Evolutionary conservation across 30 jellyfish, hydroid and myxozoan genomes (phyloP), one percentile per base, ranked within the genome.

Genomic region (Sanderia malayensis): DNA sequence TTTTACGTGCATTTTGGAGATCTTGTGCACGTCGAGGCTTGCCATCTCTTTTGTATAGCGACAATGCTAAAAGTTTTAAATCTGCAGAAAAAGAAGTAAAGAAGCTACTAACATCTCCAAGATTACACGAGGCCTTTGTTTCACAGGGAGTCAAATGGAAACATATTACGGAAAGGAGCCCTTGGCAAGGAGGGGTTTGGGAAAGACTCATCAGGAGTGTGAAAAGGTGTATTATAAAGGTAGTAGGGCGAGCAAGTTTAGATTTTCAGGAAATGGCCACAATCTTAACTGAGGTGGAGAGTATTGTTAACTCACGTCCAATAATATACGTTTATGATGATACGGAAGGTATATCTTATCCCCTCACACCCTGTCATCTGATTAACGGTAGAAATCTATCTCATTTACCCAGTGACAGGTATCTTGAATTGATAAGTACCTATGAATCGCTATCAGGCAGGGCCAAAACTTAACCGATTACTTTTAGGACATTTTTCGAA

Each of bases 1-100:
- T 79, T 79, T 1, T 79, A n/a, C 58, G 83, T 30, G 91, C 91
- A 27, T 79, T 79, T 79, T 75, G 93, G 18, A 21, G 93, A 19
- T 80, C 69, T 60, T 53, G 62, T 53, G 79, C 79, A 24, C 55
- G 85, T 29, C 20, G 93, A n/a, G 93, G 93, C 19, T 58, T 80
- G 31, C 93, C 93, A 55, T 32, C 84, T 25, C 47, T 29, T 24
- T 29, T 80, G 70, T 32, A 19, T 31, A 53, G 79, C 25, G 85
- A 80, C 31, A 80, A 80, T 59, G 84, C 93, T 26, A 67, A 66
- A 57, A 64, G 76, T 2, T 65, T 63, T 64, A 46, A 76, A 62
- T 24, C 80, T 13, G 81, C 72, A 44, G 78, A 80, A 37, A 76
- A 61, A 23, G 88, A 59, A 30, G 53, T 76, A 41, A 61, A 31